Evolutionary conservation across 1,140 invertebrate species (phyloP), one percentile per base, ranked within the genome.

Genomic region (Brachionus asplanchnoidis): DNA sequence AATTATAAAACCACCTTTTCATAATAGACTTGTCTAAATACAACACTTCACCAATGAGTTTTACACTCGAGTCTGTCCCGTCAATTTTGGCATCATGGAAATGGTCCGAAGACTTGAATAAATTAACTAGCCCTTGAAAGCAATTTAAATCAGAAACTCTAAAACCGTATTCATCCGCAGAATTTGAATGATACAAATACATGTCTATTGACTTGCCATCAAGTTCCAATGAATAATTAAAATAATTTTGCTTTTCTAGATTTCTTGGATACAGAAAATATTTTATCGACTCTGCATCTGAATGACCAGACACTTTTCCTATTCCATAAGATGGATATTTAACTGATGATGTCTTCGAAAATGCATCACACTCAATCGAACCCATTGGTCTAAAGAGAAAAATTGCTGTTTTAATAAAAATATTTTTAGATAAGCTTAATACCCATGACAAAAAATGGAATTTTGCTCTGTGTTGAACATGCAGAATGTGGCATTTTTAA

Each of bases 201-300:
- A 82, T 44, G 6, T 82, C 79, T n/a, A 65, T 5, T 20, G 17
- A 26, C 40, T 36, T 44, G 26, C 79, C 79, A 12, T 82, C 53
- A 5, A 36, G n/a, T 68, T 65, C 50, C 9, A 65, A 17, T 28
- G 53, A 44, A 44, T 36, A 68, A 68, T 82, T 82, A 12, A 46
- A 26, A 68, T 65, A 82, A 32, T 53, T 82, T 60, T 42, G 36
- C 20, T 82, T 82, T 42, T 82, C 79, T 44, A 82, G 65, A 23
- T 65, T 65, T 60, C 79, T 36, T 32, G 79, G 79, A 68, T 82
- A 82, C 12, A 82, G 40, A 44, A 65, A 65, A 46, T 36, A 82
- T 65, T 65, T 82, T 28, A 82, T 23, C 23, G 26, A 56, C 20
- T 82, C 53, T 23, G 14, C 3, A 42, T 28, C 36, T 23, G 65